These are phyloP conservation scores for Argyrosomus regius DNA, from an alignment of 2,797 vertebrate genomes.

Conservation along the genomic window DNA sequence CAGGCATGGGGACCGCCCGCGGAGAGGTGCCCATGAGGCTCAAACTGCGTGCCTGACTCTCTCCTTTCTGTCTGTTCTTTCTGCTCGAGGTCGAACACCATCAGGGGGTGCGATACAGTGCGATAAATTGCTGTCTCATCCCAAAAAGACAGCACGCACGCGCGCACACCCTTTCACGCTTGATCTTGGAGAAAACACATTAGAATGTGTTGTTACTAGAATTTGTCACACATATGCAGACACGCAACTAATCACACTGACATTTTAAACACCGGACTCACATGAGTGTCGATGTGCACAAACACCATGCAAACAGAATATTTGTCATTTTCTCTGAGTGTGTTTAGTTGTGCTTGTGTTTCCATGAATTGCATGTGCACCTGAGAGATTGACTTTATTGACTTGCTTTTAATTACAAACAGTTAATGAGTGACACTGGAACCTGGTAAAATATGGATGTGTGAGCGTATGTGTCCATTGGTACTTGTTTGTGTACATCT, in stretches of 20 bases:
- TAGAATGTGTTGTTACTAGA: slow-evolving; percentile 18
- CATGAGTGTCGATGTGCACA: not conserved
- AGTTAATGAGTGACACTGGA: slow-evolving; percentile 46
- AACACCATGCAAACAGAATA: not conserved
- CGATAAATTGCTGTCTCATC: slow-evolving; percentile 64
- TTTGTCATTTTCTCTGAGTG: not conserved
- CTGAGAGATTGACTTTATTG: slow-evolving; percentile 30
- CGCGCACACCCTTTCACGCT: not conserved
- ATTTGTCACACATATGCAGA: slow-evolving; percentile 38
- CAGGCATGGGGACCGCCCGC: slow-evolving; percentile 73
- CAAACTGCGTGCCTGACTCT: slow-evolving; percentile 56
- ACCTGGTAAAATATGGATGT: slow-evolving; percentile 43
- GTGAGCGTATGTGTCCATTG: slow-evolving; percentile 17
- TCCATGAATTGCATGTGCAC: slow-evolving; percentile 27
- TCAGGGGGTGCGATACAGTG: slow-evolving; percentile 60
- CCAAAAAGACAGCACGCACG: slow-evolving; percentile 33
- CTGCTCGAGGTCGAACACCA: slow-evolving; percentile 71
- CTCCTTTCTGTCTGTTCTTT: slow-evolving; percentile 66
- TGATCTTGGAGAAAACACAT: slow-evolving; percentile 41
- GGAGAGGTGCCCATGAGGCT: slow-evolving; percentile 71
- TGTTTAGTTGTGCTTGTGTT: not conserved
- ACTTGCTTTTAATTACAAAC: slow-evolving; percentile 35
- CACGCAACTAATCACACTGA: slow-evolving; percentile 18
- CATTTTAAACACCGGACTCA: slow-evolving; percentile 33
- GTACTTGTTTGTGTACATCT: slow-evolving; percentile 9